Percentiles rank a stretch among this genome's conserved stretches.
Conservation (phyloP, 2,888 invertebrate species). For the Thysanoteuthis rhombus region DNA sequence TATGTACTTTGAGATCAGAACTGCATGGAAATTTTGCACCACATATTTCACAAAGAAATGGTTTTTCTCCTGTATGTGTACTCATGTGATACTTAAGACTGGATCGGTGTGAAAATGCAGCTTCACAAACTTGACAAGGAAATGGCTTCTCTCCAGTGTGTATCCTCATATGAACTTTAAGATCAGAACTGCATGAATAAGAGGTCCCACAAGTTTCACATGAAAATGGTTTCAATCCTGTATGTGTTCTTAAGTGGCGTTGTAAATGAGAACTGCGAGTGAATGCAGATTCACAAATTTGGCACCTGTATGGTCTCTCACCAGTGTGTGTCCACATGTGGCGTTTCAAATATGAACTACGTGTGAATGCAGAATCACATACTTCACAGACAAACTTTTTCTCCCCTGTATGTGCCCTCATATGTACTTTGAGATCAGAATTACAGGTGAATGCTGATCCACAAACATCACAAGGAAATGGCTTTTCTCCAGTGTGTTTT, state of each 20-base stretch:
- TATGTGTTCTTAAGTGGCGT: background rate
- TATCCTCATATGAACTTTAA: background rate
- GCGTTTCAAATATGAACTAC: background rate
- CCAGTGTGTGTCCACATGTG: background rate
- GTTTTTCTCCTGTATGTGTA: constrained; percentile 17
- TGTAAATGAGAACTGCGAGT: background rate
- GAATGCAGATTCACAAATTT: background rate
- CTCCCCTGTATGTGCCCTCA: background rate
- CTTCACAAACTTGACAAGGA: background rate
- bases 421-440: background rate
- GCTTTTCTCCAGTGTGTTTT: background rate
- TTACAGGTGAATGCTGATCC: background rate
- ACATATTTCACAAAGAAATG: background rate
- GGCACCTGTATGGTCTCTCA: background rate
- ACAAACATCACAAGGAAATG: background rate
- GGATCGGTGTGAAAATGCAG: background rate
- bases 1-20: background rate
- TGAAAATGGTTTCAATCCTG: background rate
- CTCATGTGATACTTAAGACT: background rate
- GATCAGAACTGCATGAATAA: background rate
- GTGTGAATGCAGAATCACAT: background rate
- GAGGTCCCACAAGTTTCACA: background rate
- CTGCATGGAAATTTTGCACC: background rate
- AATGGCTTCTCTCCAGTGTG: constrained; percentile 1
- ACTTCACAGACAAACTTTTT: background rate